phyloP scores from a whole-genome alignment of 2,888 invertebrate species.

The Heliconius cydno region DNA sequence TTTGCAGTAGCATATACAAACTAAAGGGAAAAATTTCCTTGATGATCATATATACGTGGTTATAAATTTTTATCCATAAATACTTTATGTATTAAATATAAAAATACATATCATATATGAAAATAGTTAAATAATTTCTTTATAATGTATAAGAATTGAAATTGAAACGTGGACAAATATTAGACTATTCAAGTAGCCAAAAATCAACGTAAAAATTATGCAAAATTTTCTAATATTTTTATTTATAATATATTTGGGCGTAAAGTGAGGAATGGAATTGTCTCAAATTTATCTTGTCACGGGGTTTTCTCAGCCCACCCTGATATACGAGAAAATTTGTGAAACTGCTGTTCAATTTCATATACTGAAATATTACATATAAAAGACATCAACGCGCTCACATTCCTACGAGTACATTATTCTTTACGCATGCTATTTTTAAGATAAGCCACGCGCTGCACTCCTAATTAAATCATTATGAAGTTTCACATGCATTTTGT shows the following conservation, averaged over 20 bases:
- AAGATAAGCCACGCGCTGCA: slow-evolving; percentile 1
- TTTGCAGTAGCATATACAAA: background rate
- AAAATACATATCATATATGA: too few species aligned
- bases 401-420: background rate
- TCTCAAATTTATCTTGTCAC: too few species aligned
- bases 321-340: background rate
- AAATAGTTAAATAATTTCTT: too few species aligned
- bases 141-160: too few species aligned
- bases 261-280: too few species aligned
- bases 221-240: too few species aligned
- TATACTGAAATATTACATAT: background rate
- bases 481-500: background rate
- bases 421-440: slow-evolving; percentile 1
- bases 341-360: background rate
- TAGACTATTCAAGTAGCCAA: too few species aligned
- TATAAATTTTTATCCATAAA: background rate
- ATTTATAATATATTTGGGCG: background rate
- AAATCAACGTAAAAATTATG: background rate
- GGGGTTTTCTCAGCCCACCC: too few species aligned
- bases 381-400: slow-evolving; percentile 27
- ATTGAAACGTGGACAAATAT: too few species aligned
- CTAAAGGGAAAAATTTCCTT: background rate
- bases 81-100: background rate
- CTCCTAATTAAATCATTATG: slow-evolving; percentile 14
- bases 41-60: background rate